phyloP scores from a whole-genome alignment of 2,888 invertebrate species.

The Caenorhabditis sp. region DNA sequence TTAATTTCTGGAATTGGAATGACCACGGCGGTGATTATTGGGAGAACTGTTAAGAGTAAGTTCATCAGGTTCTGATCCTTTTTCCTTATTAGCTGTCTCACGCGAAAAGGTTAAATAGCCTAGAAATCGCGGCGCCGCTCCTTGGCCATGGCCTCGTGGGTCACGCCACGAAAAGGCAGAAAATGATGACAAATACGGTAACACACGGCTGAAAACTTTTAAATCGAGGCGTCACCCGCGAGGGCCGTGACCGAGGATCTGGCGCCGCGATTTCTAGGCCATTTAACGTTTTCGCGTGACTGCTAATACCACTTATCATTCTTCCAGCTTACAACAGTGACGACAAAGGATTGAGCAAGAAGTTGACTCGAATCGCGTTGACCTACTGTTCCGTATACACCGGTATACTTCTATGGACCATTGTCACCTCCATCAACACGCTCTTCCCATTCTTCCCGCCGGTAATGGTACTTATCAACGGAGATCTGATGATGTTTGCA shows the following conservation, averaged over 20 bases:
- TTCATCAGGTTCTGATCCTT: background rate
- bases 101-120: too few species aligned
- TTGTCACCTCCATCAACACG: slow-evolving; percentile 7
- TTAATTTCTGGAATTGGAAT: background rate
- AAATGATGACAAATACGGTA: too few species aligned
- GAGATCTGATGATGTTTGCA: slow-evolving; percentile 3
- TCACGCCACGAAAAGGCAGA: too few species aligned
- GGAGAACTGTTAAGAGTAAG: background rate
- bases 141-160: too few species aligned
- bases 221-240: too few species aligned
- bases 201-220: too few species aligned
- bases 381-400: slow-evolving; percentile 28
- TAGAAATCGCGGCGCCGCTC: too few species aligned
- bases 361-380: slow-evolving; percentile 19
- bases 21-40: background rate
- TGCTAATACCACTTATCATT: background rate
- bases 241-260: too few species aligned
- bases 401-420: slow-evolving; percentile 22
- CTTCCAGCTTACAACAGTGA: background rate
- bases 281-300: too few species aligned
- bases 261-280: too few species aligned
- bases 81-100: too few species aligned
- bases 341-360: slow-evolving; percentile 14
- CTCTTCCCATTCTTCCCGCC: slow-evolving; percentile 13
- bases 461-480: background rate